These are phyloP conservation scores for Colletes latitarsis DNA, from an alignment of 1,140 invertebrate species.

Conservation along the genomic window DNA sequence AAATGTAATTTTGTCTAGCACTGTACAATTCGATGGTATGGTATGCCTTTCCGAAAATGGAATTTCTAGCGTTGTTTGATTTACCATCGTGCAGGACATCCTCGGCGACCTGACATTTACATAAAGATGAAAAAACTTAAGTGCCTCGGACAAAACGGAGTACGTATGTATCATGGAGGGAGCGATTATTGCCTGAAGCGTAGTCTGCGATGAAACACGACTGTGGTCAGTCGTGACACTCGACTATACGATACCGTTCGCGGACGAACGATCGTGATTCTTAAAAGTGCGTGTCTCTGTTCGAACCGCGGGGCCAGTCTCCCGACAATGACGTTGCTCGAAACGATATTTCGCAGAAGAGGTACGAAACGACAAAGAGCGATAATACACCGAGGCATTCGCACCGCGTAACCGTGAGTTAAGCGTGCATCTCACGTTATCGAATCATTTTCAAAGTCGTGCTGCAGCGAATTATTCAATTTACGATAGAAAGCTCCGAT, in stretches of 20 bases:
- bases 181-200: conserved; percentile 36
- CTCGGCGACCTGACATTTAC: not conserved
- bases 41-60: too few species aligned
- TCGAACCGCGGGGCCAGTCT: conserved; percentile 16
- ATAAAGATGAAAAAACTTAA: conserved; percentile 6
- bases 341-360: conserved; percentile 35
- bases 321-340: not conserved
- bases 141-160: conserved; percentile 27
- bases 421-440: conserved; percentile 1
- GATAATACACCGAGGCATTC: not conserved
- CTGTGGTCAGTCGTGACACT: conserved; percentile 44
- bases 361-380: not conserved
- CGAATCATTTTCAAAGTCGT: not conserved
- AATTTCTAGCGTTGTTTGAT: not conserved
- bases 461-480: not conserved
- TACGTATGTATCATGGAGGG: conserved; percentile 6
- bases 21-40: too few species aligned
- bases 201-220: conserved; percentile 38
- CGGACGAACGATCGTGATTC: not conserved
- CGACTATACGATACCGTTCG: conserved; percentile 12
- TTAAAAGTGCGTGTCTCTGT: not conserved
- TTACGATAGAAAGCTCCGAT: not conserved
- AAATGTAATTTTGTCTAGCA: too few species aligned
- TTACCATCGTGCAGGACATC: not conserved
- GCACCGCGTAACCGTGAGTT: conserved; percentile 18